Evolutionary conservation across 2,113 vertebrate genomes (phyloP), one percentile per base, ranked within the genome.

Genomic region (Melierax canorus): DNA sequence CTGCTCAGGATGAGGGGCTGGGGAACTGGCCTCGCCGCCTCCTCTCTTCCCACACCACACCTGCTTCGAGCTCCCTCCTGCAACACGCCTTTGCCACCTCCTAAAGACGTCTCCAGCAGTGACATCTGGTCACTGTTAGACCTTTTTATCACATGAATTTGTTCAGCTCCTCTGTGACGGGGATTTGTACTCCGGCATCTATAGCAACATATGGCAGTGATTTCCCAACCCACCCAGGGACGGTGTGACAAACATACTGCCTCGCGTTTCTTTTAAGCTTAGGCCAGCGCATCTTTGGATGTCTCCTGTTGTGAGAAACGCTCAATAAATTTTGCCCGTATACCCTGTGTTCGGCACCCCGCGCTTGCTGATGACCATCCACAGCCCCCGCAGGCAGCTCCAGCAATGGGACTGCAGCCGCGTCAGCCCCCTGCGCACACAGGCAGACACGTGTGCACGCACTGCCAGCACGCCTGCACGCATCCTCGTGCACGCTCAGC

Each of bases 381-480:
- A 4, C 66, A 71, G 27, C 41, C 50, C 59, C 17, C 29, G 21
- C 51, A 11, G 11, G 36, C 12, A 26, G 68, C 50, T 30, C 43
- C 32, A 10, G 60, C 24, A 7, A 5, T 2, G 9, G 60, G 32
- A 7, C 51, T 10, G 17, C 51, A 22, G 1, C 60, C 53, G 23
- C 7, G 2, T 6, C 45, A 26, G 1, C 9, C 22, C 17, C 23
- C 41, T 7, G 20, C 22, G 34, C 34, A 16, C 36, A 4, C 3
- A 3, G 34, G 48, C 20, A 29, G n/a, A 12, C 36, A 11, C 2
- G 1, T 1, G 7, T 12, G 48, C 34, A 1, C 14, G 1, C 10
- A 3, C 10, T 13, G 22, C 13, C 39, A 10, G 23, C 30, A 17
- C 48, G 7, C 13, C 4, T 11, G 34, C 63, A 7, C 64, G 3